These are phyloP conservation scores for Spisula solida DNA, from an alignment of 2,888 invertebrate species.

Conservation along the genomic window DNA sequence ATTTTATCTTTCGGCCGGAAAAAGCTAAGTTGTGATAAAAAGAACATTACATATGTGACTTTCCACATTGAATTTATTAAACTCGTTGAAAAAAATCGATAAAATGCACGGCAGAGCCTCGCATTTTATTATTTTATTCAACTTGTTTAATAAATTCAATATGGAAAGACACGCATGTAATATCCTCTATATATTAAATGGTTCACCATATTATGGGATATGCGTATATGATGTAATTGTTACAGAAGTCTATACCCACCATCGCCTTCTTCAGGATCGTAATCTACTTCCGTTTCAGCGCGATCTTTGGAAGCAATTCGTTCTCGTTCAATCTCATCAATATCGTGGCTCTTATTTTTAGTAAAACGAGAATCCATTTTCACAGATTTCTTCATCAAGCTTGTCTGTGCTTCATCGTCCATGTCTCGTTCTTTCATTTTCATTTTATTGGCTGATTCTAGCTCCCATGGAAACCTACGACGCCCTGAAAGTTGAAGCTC, in stretches of 20 bases:
- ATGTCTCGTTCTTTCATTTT: conserved; percentile 63
- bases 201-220: too few relatives aligned
- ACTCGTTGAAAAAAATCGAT: too few relatives aligned
- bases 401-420: conserved; percentile 67
- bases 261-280: neutral
- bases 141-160: too few relatives aligned
- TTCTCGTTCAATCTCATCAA: conserved; percentile 65
- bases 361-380: conserved; percentile 67
- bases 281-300: conserved; percentile 16
- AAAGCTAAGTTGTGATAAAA: too few relatives aligned
- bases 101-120: too few relatives aligned
- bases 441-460: conserved; percentile 63
- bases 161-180: too few relatives aligned
- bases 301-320: conserved; percentile 10
- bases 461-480: conserved; percentile 70
- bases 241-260: neutral
- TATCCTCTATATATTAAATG: too few relatives aligned
- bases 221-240: too few relatives aligned
- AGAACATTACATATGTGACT: too few relatives aligned
- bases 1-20: too few relatives aligned
- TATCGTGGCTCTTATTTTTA: conserved; percentile 61
- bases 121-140: too few relatives aligned
- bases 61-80: too few relatives aligned
- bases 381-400: conserved; percentile 61
- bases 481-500: conserved; percentile 43